These are phyloP conservation scores for Leptoclinus maculatus DNA, from an alignment of 2,797 vertebrate species.

Conservation along the genomic window DNA sequence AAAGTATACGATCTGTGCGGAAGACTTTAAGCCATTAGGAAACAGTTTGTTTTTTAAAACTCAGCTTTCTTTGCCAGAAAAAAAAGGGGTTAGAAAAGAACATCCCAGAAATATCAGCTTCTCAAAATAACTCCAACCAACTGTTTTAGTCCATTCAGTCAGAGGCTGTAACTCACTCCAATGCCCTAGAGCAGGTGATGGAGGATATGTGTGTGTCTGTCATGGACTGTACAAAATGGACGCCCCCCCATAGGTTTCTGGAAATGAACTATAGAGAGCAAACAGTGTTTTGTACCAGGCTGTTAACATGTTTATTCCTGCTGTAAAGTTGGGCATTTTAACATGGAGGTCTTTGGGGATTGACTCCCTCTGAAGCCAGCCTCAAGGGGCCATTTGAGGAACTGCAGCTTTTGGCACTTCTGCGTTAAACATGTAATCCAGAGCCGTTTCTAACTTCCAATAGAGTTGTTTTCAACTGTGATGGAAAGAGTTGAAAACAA, in stretches of 20 bases:
- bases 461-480: background rate
- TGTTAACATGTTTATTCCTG: background rate
- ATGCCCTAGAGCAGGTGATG: background rate
- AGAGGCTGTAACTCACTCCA: background rate
- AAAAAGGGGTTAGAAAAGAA: slow-evolving; percentile 3
- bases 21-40: background rate
- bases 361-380: background rate
- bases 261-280: background rate
- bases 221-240: background rate
- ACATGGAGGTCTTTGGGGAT: background rate
- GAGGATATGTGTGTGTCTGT: background rate
- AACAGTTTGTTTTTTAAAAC: too few relatives aligned
- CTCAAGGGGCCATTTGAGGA: background rate
- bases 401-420: background rate
- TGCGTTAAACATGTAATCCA: slow-evolving; percentile 9
- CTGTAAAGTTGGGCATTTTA: background rate
- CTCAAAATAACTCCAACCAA: slow-evolving; percentile 5
- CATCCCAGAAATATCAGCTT: slow-evolving; percentile 10
- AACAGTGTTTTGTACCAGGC: background rate
- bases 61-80: background rate
- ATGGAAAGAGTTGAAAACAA: slow-evolving; percentile 13
- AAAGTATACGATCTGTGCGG: background rate
- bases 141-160: slow-evolving; percentile 13
- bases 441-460: slow-evolving; percentile 6
- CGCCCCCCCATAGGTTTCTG: too few relatives aligned